phyloP scores from a whole-genome alignment of 2,113 vertebrate genomes.

The Amphiprion ocellaris region DNA sequence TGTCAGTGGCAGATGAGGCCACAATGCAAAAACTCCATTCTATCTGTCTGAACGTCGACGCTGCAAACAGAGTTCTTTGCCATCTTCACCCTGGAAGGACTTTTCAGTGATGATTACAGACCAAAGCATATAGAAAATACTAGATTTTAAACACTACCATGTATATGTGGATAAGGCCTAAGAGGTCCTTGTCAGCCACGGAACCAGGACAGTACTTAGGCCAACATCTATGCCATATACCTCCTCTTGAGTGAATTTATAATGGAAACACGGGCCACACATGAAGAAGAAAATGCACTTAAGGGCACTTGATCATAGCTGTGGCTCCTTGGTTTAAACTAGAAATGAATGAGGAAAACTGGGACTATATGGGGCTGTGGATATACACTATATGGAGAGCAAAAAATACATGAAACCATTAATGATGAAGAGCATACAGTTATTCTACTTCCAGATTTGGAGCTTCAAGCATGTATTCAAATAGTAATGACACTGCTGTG shows the following conservation, averaged over 20 bases:
- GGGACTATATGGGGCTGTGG: constrained; percentile 2
- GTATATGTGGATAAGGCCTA: neutral
- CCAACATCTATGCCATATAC: constrained; percentile 31
- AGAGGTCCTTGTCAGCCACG: constrained; percentile 23
- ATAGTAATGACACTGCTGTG: constrained; percentile 54
- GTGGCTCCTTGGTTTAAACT: constrained; percentile 51
- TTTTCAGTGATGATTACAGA: no score
- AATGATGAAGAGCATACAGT: constrained; percentile 42
- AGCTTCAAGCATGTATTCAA: constrained; percentile 49
- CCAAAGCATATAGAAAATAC: no score
- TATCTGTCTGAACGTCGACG: no score
- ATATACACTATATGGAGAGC: constrained; percentile 32
- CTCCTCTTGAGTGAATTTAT: constrained; percentile 50
- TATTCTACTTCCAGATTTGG: constrained; percentile 46
- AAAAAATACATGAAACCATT: constrained; percentile 27
- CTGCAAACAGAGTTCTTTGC: no score
- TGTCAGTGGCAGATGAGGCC: no score
- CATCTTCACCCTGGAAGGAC: no score
- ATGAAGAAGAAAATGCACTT: constrained; percentile 60
- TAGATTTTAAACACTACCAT: no score
- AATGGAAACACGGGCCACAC: constrained; percentile 44
- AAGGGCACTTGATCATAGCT: constrained; percentile 60
- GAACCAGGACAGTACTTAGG: constrained; percentile 32
- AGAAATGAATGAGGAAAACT: constrained; percentile 48
- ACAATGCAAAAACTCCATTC: no score